Percentiles rank a stretch among this genome's conserved stretches.
Conservation (phyloP, 2,113 vertebrate genomes). For the Mirounga angustirostris region DNA sequence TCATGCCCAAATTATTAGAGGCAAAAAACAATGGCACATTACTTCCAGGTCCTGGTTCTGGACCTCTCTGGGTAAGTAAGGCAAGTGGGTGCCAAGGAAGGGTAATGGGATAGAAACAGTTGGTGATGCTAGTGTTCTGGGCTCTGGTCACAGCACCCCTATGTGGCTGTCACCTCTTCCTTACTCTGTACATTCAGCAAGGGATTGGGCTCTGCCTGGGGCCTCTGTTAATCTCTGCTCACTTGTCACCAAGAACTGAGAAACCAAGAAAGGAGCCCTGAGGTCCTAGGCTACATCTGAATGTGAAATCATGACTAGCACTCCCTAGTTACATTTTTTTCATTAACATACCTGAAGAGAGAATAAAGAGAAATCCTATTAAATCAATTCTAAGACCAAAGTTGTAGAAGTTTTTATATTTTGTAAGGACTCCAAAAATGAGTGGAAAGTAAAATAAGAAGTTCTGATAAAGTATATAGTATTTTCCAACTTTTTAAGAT, state of each 20-base stretch:
- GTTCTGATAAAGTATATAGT: neutral
- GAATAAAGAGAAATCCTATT: neutral
- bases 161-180: neutral
- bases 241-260: neutral
- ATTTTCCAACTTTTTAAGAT: neutral
- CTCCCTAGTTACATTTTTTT: neutral
- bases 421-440: neutral
- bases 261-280: neutral
- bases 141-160: neutral
- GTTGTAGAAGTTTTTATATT: neutral
- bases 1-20: neutral
- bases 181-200: neutral
- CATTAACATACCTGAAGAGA: neutral
- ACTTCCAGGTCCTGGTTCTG: neutral
- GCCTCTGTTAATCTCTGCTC: neutral
- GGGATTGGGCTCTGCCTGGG: neutral
- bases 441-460: neutral
- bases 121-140: neutral
- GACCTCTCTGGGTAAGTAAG: neutral
- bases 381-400: neutral
- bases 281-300: neutral
- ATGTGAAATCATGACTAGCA: neutral
- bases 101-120: neutral
- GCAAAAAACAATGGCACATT: neutral
- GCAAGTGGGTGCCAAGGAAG: neutral